Evolutionary conservation across 2,888 invertebrate genomes (phyloP), one percentile per base, ranked within the genome.

Genomic region (Drosophila cyrtoloma): DNA sequence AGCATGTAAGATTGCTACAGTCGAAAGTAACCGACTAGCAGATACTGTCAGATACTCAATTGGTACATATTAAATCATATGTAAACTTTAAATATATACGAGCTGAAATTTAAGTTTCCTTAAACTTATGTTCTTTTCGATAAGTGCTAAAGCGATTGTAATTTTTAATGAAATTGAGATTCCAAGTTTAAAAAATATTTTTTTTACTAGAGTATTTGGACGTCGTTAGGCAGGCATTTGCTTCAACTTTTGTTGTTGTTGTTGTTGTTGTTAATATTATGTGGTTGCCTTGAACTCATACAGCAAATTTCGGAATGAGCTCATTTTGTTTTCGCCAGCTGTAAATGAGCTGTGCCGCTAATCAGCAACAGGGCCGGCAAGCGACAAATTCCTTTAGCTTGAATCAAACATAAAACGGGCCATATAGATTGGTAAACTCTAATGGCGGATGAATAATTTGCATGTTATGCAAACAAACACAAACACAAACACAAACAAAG

Each of bases 351-450:
- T 65, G 32, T 22, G 53, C 30, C 33, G 69, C 68, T 80, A 81
- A 81, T 81, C 79, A 79, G 67, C 51, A 56, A 52, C 42, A 42
- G 57, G 47, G 47, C 16, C 47, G 32, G 30, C 55, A 39, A 52
- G 59, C 57, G 72, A 73, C 66, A 80, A 82, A 85, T 84, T 81
- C 81, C 81, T 81, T 70, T 68, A 32, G 59, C 57, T 72, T 76
- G 81, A 76, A 69, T 84, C 70, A 64, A 77, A 55, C 14, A 28
- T 16, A 39, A 67, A 35, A 30, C 19, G 51, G 35, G 60, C n/a
- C 64, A 50, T 59, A 53, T 9, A 14, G 26, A 28, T 19, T 58
- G 50, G 22, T 22, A 22, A 6, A 4, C 47, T 37, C 42, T 52
- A 53, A 35, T 57, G 33, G n/a, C 51, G 62, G 53, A 68, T 79